phyloP scores from a whole-genome alignment of 2,797 vertebrate species.

The Pelodytes ibericus region DNA sequence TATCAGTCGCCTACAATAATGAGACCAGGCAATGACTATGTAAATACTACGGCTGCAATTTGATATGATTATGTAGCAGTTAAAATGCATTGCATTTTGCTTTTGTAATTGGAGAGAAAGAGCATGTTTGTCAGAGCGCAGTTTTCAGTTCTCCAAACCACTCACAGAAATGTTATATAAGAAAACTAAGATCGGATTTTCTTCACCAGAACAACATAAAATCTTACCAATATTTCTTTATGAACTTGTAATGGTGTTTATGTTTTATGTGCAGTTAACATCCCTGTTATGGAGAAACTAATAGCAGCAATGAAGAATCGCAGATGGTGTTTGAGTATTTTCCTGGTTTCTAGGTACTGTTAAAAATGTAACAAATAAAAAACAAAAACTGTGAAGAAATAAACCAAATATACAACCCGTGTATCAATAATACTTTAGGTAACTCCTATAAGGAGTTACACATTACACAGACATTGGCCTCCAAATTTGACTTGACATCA shows the following conservation, averaged over 20 bases:
- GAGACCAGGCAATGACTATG: slow-evolving; percentile 31
- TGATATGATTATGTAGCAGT: slow-evolving; percentile 47
- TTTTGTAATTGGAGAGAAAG: slow-evolving; percentile 47
- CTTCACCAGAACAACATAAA: not conserved
- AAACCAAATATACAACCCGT: not conserved
- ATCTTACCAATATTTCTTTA: not conserved
- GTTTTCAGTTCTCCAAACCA: slow-evolving; percentile 5
- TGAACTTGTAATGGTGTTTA: not conserved
- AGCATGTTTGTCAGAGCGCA: slow-evolving; percentile 3
- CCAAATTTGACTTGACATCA: too few species aligned
- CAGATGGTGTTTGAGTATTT: not conserved
- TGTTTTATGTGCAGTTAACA: not conserved
- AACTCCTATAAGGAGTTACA: too few species aligned
- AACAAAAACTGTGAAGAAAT: not conserved
- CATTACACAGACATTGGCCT: too few species aligned
- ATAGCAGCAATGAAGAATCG: not conserved
- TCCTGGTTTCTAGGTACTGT: not conserved
- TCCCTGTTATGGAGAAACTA: not conserved
- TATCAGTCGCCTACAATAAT: slow-evolving; percentile 37
- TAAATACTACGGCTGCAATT: slow-evolving; percentile 38
- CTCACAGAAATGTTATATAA: not conserved
- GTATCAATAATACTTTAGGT: too few species aligned
- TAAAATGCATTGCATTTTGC: slow-evolving; percentile 51
- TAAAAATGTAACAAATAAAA: too few species aligned
- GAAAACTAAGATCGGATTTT: not conserved